Evolutionary conservation across 2,797 vertebrate species (phyloP), one percentile per base, ranked within the genome.

Genomic region (Cynopterus sphinx): DNA sequence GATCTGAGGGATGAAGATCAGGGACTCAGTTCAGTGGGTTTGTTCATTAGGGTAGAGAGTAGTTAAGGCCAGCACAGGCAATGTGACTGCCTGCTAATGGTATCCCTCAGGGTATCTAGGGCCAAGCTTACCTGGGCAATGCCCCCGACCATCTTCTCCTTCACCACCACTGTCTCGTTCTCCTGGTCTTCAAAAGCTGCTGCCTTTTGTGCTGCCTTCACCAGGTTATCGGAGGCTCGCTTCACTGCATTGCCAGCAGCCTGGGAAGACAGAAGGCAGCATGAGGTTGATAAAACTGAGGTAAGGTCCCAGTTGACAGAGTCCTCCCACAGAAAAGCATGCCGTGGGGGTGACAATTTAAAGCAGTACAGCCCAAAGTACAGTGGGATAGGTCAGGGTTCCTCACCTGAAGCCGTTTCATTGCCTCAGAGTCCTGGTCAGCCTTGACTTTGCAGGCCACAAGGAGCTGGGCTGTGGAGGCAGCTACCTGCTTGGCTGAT

Each of bases 121-220:
- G 28, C 55, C 1, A 49, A 81, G 94, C 99, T 99, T 97, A 99
- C 99, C 99, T 99, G 99, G 97, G 99, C 99, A n/a, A 99, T 99
- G 10, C 99, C 99, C 55, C 99, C 99, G 0, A 99, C 99, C 99
- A 99, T 99, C 98, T 99, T 99, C 97, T 99, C 99, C 98, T 99
- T 99, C 94, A 99, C 99, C 97, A 99, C 99, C 96, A 99, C 99
- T 0, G 98, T 99, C 41, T 99, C 99, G 26, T 99, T 99, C 97
- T 99, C 99, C 0, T 99, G 99, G 70, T 99, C 99, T 88, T 99
- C 99, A 57, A 99, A 99, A 12, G 99, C 99, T 4, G 99, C 99
- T 0, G 99, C 99, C 87, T 99, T 99, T 98, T 99, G 99, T 0
- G 99, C 99, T 0, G 99, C 99, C 97, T 99, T 99, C 97, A 99